Conservation (phyloP, 2,888 invertebrate species). For the Nomada ruficornis region DNA sequence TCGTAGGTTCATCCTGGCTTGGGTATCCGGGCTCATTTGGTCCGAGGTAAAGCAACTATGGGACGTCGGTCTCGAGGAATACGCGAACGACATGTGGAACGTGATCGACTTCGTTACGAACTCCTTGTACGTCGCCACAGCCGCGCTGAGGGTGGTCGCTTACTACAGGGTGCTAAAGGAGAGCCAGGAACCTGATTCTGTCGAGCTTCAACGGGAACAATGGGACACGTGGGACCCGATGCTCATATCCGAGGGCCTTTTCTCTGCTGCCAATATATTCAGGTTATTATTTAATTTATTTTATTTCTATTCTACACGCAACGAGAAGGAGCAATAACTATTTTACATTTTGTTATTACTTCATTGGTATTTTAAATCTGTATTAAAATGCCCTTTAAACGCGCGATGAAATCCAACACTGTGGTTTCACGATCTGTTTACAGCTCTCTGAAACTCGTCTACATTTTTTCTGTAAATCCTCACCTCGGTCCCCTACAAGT, state of each 20-base stretch:
- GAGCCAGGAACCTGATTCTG: slow-evolving; percentile 86
- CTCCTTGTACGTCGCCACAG: slow-evolving; percentile 98
- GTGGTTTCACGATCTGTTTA: slow-evolving; percentile 77
- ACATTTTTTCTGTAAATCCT: slow-evolving; percentile 99
- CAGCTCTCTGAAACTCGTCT: slow-evolving; percentile 97
- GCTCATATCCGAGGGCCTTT: slow-evolving; percentile 97
- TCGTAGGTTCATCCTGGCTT: slow-evolving; percentile 92
- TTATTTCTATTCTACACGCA: neutral
- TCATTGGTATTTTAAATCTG: neutral
- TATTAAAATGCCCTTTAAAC: neutral
- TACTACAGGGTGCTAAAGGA: slow-evolving; percentile 96
- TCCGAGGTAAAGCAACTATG: slow-evolving; percentile 99
- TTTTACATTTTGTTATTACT: slow-evolving; percentile 71
- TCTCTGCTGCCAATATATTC: slow-evolving; percentile 99
- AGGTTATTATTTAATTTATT: slow-evolving; percentile 83
- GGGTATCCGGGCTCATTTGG: slow-evolving; percentile 99
- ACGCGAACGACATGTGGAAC: slow-evolving; percentile 99
- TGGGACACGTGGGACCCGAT: slow-evolving; percentile 99
- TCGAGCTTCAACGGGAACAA: slow-evolving; percentile 91
- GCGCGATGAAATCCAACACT: neutral
- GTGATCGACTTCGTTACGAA: slow-evolving; percentile 99
- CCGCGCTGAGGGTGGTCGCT: slow-evolving; percentile 96
- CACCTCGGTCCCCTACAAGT: slow-evolving; percentile 98
- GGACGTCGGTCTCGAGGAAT: slow-evolving; percentile 98
- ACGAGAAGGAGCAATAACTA: neutral